A percentile compares a stretch with the other conserved stretches of the same genome.
phyloP scores from a whole-genome alignment of 2,888 invertebrate species.

The Metallyticus violacea region DNA sequence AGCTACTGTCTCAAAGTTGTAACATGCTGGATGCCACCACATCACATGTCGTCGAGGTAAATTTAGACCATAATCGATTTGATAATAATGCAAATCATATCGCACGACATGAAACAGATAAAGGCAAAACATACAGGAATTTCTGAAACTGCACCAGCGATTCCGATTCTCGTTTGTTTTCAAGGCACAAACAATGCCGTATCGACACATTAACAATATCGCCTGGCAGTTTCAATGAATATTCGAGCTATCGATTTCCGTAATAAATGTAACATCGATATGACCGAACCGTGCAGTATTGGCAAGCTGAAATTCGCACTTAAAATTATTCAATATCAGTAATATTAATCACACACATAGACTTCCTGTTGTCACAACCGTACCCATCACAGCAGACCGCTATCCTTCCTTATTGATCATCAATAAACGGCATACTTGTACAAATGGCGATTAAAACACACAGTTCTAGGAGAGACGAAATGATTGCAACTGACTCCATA shows the following conservation, averaged over 20 bases:
- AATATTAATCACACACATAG: neutral
- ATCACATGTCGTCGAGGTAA: neutral
- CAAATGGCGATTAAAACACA: too few relatives aligned
- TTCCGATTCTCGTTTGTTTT: neutral
- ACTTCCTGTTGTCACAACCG: neutral
- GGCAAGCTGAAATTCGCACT: neutral
- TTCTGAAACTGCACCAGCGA: neutral
- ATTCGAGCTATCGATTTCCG: neutral
- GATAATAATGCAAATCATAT: neutral
- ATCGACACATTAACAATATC: neutral
- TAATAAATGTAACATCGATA: neutral
- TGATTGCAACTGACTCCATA: too few relatives aligned
- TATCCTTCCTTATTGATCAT: neutral
- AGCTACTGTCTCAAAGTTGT: neutral
- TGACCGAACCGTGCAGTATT: too few relatives aligned
- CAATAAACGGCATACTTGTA: neutral
- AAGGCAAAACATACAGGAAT: neutral
- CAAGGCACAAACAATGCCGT: neutral
- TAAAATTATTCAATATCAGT: neutral
- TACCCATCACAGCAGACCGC: neutral
- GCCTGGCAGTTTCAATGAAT: neutral
- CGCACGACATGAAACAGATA: neutral
- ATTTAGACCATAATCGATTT: neutral
- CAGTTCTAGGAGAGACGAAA: too few relatives aligned
- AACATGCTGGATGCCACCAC: neutral